phyloP scores from a whole-genome alignment of 2,888 invertebrate species.

The Pantelozetes paolii region DNA sequence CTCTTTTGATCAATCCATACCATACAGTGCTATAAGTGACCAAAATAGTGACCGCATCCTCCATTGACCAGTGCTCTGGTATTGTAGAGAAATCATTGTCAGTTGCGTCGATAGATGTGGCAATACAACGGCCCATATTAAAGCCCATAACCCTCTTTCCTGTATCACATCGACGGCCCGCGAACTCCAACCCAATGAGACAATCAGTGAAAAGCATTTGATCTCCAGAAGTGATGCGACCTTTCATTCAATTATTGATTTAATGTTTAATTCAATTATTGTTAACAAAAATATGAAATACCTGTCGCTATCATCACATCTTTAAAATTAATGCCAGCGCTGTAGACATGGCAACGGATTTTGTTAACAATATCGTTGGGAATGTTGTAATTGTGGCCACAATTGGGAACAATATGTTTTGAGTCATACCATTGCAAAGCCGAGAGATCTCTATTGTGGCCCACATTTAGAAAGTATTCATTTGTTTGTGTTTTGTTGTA shows the following conservation, averaged over 20 bases:
- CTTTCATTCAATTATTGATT: slow-evolving; percentile 59
- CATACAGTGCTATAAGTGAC: slow-evolving; percentile 82
- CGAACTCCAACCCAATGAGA: slow-evolving; percentile 86
- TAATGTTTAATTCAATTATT: not conserved
- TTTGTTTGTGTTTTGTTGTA: slow-evolving; percentile 51
- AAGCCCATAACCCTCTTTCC: slow-evolving; percentile 86
- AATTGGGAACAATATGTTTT: not conserved
- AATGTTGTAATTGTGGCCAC: no score
- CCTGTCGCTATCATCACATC: slow-evolving; percentile 92
- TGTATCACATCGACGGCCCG: slow-evolving; percentile 65
- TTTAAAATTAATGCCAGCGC: slow-evolving; percentile 57
- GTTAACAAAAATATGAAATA: slow-evolving; percentile 57
- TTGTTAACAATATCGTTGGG: slow-evolving; percentile 49
- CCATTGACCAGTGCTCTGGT: slow-evolving; percentile 77
- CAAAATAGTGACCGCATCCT: slow-evolving; percentile 86
- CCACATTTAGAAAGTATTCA: slow-evolving; percentile 87
- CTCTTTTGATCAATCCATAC: slow-evolving; percentile 83
- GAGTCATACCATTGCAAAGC: slow-evolving; percentile 84
- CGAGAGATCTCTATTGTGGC: slow-evolving; percentile 88
- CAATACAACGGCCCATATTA: slow-evolving; percentile 82
- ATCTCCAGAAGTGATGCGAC: slow-evolving; percentile 51
- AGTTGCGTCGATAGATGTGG: slow-evolving; percentile 73
- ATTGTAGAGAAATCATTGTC: slow-evolving; percentile 59
- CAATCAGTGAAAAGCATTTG: slow-evolving; percentile 65
- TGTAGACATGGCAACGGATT: slow-evolving; percentile 50